phyloP scores from a whole-genome alignment of 2,113 vertebrate species.

The Corythoichthys intestinalis region DNA sequence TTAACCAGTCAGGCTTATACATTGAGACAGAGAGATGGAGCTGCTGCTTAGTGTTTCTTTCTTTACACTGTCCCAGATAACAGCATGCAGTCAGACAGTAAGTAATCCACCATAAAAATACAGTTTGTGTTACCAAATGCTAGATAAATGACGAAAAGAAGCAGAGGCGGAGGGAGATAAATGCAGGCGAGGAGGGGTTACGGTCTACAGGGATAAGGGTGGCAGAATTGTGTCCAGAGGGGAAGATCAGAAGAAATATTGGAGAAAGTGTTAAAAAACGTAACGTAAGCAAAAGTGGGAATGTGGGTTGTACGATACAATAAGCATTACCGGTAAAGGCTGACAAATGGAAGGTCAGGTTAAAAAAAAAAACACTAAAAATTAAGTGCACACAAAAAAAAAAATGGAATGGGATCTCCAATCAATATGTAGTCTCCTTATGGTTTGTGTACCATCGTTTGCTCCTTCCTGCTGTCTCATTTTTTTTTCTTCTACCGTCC shows the following conservation, averaged over 20 bases:
- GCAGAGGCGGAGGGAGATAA: slow-evolving; percentile 28
- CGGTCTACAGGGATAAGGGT: slow-evolving; percentile 10
- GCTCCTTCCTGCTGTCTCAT: slow-evolving; percentile 29
- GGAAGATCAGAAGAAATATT: neutral
- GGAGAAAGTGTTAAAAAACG: slow-evolving; percentile 21
- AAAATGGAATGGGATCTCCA: neutral
- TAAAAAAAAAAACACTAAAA: neutral
- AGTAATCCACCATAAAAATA: slow-evolving; percentile 72
- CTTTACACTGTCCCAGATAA: slow-evolving; percentile 71
- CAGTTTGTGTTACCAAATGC: slow-evolving; percentile 52
- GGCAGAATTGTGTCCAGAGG: neutral
- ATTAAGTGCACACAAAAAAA: slow-evolving; percentile 17
- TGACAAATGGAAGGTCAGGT: slow-evolving; percentile 36
- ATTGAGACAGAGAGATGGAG: slow-evolving; percentile 62
- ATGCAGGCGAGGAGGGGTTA: slow-evolving; percentile 15
- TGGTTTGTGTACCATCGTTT: slow-evolving; percentile 6
- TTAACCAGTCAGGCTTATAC: slow-evolving; percentile 34
- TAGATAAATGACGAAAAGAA: slow-evolving; percentile 35
- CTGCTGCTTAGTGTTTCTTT: slow-evolving; percentile 29
- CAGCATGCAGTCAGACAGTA: slow-evolving; percentile 58
- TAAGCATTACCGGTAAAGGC: slow-evolving; percentile 17
- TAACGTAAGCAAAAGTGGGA: neutral
- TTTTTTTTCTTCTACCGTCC: slow-evolving; percentile 15
- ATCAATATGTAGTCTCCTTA: slow-evolving; percentile 7
- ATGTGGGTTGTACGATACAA: neutral